Evolutionary conservation across 2,797 vertebrate species (phyloP).

Genomic region (Galagoides demidoff): DNA sequence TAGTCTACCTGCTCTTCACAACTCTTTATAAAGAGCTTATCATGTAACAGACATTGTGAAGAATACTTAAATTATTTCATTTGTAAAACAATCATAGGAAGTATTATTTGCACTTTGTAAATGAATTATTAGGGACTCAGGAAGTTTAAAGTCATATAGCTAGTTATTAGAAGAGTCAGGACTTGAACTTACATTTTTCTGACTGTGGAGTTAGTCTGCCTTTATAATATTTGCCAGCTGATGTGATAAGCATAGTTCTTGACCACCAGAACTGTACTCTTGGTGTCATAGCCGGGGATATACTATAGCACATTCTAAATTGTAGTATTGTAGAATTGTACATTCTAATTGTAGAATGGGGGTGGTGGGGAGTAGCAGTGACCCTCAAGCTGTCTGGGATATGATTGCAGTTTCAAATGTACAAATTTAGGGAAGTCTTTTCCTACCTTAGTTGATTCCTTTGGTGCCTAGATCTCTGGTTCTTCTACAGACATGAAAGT

Average conservation of each 20-base stretch:
- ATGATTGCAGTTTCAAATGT: not conserved
- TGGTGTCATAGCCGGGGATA: not conserved
- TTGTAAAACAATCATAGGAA: not conserved
- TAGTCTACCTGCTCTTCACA: not conserved
- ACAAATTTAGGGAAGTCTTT: not conserved
- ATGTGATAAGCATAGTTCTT: not conserved
- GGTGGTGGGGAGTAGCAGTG: not conserved
- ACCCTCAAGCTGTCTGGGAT: not conserved
- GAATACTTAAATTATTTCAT: constrained; percentile 25
- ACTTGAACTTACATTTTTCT: not conserved
- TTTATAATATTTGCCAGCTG: not conserved
- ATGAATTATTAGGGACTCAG: not conserved
- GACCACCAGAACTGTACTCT: not conserved
- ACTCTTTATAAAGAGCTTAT: constrained; percentile 14
- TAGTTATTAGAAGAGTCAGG: not conserved
- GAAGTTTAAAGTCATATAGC: not conserved
- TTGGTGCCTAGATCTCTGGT: no score
- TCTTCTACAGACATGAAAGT: not conserved
- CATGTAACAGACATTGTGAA: not conserved
- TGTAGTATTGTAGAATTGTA: no score
- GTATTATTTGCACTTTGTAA: not conserved
- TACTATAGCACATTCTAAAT: not conserved
- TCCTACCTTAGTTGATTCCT: no score
- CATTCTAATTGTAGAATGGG: not conserved
- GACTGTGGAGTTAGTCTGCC: not conserved